A percentile compares a stretch with the other conserved stretches of the same genome.
These are phyloP conservation scores for Lethenteron reissneri DNA, from an alignment of 2,113 vertebrate species.

Conservation along the genomic window DNA sequence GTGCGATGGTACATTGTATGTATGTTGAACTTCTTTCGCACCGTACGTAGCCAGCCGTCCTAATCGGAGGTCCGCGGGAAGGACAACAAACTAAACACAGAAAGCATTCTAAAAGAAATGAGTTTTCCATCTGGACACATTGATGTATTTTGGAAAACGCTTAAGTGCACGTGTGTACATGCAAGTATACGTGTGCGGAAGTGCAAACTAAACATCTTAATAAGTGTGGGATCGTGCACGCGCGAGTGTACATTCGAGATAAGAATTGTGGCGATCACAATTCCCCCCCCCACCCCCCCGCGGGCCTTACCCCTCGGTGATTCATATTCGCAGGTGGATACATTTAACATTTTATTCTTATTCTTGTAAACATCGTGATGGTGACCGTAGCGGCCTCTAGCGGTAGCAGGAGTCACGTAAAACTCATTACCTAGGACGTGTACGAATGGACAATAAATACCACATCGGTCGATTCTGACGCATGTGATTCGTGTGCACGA, in stretches of 20 bases:
- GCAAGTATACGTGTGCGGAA: not conserved
- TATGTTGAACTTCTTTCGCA: not conserved
- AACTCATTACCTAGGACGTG: no score
- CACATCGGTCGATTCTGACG: no score
- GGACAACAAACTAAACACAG: not conserved
- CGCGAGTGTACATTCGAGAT: not conserved
- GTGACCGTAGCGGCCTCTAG: no score
- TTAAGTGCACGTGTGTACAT: not conserved
- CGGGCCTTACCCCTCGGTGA: no score
- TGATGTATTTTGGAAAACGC: not conserved
- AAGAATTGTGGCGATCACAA: no score
- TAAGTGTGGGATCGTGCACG: not conserved
- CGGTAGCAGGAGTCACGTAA: no score
- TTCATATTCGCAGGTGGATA: no score
- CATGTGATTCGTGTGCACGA: no score
- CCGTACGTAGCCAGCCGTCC: not conserved
- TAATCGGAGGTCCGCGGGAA: not conserved
- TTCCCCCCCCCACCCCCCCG: no score
- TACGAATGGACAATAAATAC: no score
- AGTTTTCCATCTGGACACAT: not conserved
- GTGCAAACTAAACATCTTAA: not conserved
- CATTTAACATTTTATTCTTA: no score
- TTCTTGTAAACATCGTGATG: no score
- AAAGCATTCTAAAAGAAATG: not conserved
- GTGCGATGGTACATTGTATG: not conserved